Percentiles rank a stretch among this genome's conserved stretches.
Evolutionary conservation across 2,797 vertebrate species (phyloP).

Genomic region (Pseudopleuronectes americanus): DNA sequence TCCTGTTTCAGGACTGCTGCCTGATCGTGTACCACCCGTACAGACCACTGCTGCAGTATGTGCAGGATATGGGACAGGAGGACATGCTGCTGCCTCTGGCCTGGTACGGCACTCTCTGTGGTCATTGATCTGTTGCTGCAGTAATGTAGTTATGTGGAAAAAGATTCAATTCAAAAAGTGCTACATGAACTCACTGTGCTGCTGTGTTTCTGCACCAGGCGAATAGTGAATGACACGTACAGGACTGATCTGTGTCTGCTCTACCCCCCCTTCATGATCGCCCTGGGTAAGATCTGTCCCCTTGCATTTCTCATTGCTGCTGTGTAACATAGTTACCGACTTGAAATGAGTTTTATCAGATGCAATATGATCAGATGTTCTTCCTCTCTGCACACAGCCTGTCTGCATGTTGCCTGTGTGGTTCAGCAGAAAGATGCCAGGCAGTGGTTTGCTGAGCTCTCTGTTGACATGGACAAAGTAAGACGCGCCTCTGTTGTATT

Average conservation of each 20-base stretch:
- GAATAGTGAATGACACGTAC: conserved; percentile 99
- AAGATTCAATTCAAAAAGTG: not conserved
- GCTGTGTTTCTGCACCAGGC: conserved; percentile 81
- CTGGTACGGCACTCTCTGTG: conserved; percentile 83
- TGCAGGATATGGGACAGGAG: conserved; percentile 99
- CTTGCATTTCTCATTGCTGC: not conserved
- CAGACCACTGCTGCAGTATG: conserved; percentile 96
- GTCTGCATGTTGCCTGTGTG: conserved; percentile 97
- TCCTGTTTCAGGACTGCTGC: conserved; percentile 93
- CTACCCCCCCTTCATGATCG: conserved; percentile 99
- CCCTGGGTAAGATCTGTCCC: conserved; percentile 88
- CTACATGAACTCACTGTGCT: conserved; percentile 9
- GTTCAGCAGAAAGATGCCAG: conserved; percentile 99
- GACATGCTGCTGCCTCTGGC: conserved; percentile 98
- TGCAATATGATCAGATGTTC: conserved; percentile 19
- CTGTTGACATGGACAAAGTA: conserved; percentile 99
- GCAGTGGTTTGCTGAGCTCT: conserved; percentile 99
- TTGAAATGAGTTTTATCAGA: conserved; percentile 14
- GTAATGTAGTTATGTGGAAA: not conserved
- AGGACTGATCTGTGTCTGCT: conserved; percentile 98
- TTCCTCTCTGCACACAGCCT: conserved; percentile 82
- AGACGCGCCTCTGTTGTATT: conserved; percentile 16
- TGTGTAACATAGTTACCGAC: conserved; percentile 33
- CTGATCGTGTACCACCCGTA: conserved; percentile 99
- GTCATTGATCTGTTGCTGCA: not conserved